These are phyloP conservation scores for Thalassaphorura encarpata DNA, from an alignment of 1,140 invertebrate species.

Conservation along the genomic window DNA sequence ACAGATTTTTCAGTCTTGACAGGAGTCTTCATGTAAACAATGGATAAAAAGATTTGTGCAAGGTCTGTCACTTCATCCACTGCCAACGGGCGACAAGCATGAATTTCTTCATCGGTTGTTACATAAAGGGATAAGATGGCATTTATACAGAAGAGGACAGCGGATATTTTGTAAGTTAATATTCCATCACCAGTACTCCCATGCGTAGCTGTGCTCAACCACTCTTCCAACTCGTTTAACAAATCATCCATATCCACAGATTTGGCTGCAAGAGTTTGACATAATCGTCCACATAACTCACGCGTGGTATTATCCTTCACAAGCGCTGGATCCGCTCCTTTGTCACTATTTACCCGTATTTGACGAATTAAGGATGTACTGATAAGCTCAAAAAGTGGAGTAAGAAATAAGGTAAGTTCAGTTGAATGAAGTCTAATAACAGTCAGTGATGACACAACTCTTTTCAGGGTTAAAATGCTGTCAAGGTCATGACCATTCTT, in stretches of 20 bases:
- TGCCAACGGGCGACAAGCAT: not conserved
- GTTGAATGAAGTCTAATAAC: not conserved
- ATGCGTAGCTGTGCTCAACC: too few species aligned
- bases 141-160: too few species aligned
- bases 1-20: not conserved
- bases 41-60: not conserved
- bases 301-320: not conserved
- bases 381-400: not conserved
- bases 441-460: not conserved
- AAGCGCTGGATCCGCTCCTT: not conserved
- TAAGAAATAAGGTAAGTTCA: not conserved
- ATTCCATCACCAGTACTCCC: too few species aligned
- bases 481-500: not conserved
- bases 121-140: too few species aligned
- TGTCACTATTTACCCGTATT: not conserved
- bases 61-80: not conserved
- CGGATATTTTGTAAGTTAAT: too few species aligned
- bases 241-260: not conserved
- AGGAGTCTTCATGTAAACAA: not conserved
- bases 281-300: not conserved
- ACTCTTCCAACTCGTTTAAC: too few species aligned
- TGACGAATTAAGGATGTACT: not conserved
- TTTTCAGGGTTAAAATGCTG: constrained; percentile 4
- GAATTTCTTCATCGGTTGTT: not conserved
- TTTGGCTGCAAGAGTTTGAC: not conserved